Evolutionary conservation across 2,797 vertebrate genomes (phyloP), one percentile per base, ranked within the genome.

Genomic region (Aplochiton taeniatus): DNA sequence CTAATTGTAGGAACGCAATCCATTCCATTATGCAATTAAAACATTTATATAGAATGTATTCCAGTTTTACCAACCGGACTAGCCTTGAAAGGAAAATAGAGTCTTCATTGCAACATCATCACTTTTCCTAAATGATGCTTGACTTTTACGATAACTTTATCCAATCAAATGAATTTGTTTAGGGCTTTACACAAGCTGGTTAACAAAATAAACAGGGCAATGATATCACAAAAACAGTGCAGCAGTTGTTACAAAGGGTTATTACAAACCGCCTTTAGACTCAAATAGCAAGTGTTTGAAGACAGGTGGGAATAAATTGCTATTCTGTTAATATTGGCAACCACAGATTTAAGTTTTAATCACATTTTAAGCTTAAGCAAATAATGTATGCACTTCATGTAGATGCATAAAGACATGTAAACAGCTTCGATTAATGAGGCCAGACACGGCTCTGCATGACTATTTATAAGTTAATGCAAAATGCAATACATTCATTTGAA

Each of bases 401-500:
- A 61, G 19, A 78, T 72, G 56, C 43, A 70, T 42, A 64, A 47
- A 65, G 72, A 66, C 78, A 76, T 73, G 63, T 63, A 79, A 85
- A 81, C 74, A 75, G 51, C 65, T 67, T 61, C 75, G 75, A 78
- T 71, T 86, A 90, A 89, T 80, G 70, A 85, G 70, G 49, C 61
- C n/a, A 55, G 84, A 77, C 84, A 78, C 10, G 46, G 45, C 64
- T 60, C 51, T 61, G 71, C 74, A 75, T 81, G 68, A 83, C 70
- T 87, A 69, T 82, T 85, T 88, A 85, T 77, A 86, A 9, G 14
- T 12, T 50, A 82, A 88, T 86, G 77, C 76, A 88, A 87, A 88
- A 87, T 86, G 81, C 74, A 87, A 58, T 75, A 77, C 69, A 69
- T 85, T 87, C 72, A 87, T 85, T 87, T 88, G 74, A 88, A 78